Percentiles rank a stretch among this genome's conserved stretches.
Conservation (phyloP, 1,140 invertebrate species). For the Eurosta solidaginis region DNA sequence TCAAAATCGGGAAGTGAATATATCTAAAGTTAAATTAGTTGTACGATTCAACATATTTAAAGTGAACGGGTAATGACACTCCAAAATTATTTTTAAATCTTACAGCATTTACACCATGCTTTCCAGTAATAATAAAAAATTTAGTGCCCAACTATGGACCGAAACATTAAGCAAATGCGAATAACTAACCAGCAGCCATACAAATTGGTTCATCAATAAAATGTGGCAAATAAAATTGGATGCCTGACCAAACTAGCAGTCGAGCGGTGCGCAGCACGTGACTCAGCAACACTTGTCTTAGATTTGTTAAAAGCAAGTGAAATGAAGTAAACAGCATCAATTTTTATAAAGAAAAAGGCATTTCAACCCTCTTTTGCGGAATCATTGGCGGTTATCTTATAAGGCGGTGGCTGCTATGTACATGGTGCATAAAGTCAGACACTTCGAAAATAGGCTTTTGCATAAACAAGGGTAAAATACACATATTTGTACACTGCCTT, state of each 20-base stretch:
- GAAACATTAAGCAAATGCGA: too few relatives aligned
- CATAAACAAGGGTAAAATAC: neutral
- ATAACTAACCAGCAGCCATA: too few relatives aligned
- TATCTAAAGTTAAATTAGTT: too few relatives aligned
- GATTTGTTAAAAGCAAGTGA: neutral
- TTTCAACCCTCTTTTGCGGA: neutral
- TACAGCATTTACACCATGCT: too few relatives aligned
- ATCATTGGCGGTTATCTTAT: neutral
- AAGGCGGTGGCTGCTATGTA: too few relatives aligned
- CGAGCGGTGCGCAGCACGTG: neutral
- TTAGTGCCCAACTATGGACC: too few relatives aligned
- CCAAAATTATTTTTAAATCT: too few relatives aligned
- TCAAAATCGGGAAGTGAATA: too few relatives aligned
- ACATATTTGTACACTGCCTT: too few relatives aligned
- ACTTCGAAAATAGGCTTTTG: neutral
- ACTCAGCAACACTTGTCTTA: neutral
- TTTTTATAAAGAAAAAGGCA: neutral
- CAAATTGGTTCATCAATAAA: constrained; percentile 28
- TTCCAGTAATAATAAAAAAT: too few relatives aligned
- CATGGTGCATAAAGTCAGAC: constrained; percentile 16
- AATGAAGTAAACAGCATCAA: neutral
- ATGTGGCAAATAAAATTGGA: constrained; percentile 5
- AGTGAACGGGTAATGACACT: too few relatives aligned
- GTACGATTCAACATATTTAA: too few relatives aligned
- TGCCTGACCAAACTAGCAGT: neutral